Percentiles rank a stretch among this genome's conserved stretches.
Evolutionary conservation across 2,888 invertebrate species (phyloP).

Genomic region (Clusia tigrina): DNA sequence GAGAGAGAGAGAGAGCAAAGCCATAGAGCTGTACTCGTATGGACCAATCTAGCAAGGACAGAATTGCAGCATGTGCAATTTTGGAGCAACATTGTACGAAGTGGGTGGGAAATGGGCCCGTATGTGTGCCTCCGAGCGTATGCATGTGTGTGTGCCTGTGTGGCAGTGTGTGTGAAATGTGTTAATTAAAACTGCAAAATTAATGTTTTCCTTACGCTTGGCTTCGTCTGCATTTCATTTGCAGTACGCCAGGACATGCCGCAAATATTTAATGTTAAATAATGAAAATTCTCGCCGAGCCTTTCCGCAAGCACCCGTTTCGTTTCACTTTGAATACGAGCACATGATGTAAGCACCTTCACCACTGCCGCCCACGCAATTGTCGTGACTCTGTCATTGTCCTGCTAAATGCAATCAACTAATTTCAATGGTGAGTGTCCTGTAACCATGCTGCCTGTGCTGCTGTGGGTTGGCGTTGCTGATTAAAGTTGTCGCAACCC

Average conservation of each 20-base stretch:
- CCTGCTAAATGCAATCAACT: neutral
- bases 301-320: no score
- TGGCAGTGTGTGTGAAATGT: slow-evolving; percentile 30
- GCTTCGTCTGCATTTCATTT: neutral
- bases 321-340: no score
- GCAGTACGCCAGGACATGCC: neutral
- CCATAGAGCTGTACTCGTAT: neutral
- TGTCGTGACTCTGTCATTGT: neutral
- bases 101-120: neutral
- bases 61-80: neutral
- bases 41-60: no score
- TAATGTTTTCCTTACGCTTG: slow-evolving; percentile 41
- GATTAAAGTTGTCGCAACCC: slow-evolving; percentile 37
- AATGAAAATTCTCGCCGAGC: no score
- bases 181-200: slow-evolving; percentile 56
- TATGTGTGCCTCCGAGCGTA: neutral
- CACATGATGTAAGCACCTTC: neutral
- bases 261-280: neutral
- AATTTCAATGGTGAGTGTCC: neutral
- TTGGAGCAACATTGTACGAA: neutral
- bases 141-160: slow-evolving; percentile 25
- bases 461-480: slow-evolving; percentile 24
- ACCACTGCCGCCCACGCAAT: neutral
- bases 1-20: slow-evolving; percentile 19
- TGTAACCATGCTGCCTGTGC: neutral